Base-by-base conservation (phyloP, 2,888 invertebrate species). In the Phrixothrix hirtus region DNA sequence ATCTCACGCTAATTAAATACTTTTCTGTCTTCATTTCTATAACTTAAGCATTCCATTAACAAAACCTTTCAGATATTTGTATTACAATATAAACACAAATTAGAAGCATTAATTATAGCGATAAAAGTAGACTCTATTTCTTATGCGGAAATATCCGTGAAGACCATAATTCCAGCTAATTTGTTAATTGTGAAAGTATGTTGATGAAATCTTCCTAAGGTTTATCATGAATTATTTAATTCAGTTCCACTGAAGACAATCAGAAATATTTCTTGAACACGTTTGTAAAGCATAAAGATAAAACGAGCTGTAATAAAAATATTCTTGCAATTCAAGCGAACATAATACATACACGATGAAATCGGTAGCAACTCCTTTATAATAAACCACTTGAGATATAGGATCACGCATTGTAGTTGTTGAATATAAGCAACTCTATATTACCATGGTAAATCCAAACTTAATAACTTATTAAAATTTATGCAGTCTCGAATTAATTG, bases 381-480 rank as follows among this genome's bases (percentile, higher is more conserved):
- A 60, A 60, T 58, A 58, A 60, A 58, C 54, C 54, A 54, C 56
- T 60, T 58, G 56, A 58, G 56, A 60, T 60, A 58, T 47, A 48
- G 41, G 48, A 60, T 60, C 57, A 58, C 60, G 57, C 55, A 57
- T 54, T 50, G 42, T 44, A 38, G 52, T 51, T 37, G 49, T 46
- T 41, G 38, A 29, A 37, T 48, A 51, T 57, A 55, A 57, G 46
- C 35, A 27, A 52, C 57, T 44, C 47, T 53, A 36, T 38, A 31
- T 47, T 46, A 43, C 38, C 31, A 48, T 26, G 31, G 32, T 36
- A 16, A 32, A 47, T 39, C 47, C 37, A 42, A 43, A 37, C 36
- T 47, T 46, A 48, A 48, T 48, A 41, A 42, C 41, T 21, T 21
- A 48, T 48, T 48, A 41, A 35, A 48, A 48, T 48, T 48, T 48